A percentile compares a stretch with the other conserved stretches of the same genome.
Evolutionary conservation across 2,888 invertebrate genomes (phyloP).

Genomic region (Chironomus tentans): DNA sequence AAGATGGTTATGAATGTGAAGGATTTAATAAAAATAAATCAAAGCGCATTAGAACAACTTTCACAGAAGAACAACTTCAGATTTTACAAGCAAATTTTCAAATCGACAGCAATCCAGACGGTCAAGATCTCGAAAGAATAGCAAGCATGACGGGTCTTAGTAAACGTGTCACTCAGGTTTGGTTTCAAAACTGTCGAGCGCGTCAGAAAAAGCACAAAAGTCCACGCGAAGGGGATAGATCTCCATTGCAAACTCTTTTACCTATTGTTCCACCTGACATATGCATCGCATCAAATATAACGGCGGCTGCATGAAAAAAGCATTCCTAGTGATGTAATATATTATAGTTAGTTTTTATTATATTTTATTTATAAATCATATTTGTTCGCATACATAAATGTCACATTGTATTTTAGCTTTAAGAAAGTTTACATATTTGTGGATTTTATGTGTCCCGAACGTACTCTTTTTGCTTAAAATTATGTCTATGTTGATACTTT

Average conservation of each 20-base stretch:
- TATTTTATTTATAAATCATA: no score
- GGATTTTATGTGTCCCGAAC: no score
- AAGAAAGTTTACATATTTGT: no score
- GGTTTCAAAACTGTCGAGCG: constrained; percentile 88
- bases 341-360: neutral
- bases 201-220: constrained; percentile 62
- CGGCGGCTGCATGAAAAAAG: constrained; percentile 22
- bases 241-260: constrained; percentile 14
- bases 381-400: no score
- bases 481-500: no score
- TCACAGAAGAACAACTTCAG: constrained; percentile 89
- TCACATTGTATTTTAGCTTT: no score
- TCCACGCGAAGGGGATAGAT: constrained; percentile 12
- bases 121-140: constrained; percentile 87
- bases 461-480: no score
- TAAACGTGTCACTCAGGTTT: constrained; percentile 81
- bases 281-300: constrained; percentile 8
- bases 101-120: constrained; percentile 89
- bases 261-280: constrained; percentile 23
- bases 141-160: constrained; percentile 87
- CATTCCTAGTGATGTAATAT: neutral
- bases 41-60: constrained; percentile 87
- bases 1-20: constrained; percentile 83
- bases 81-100: constrained; percentile 90
- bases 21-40: constrained; percentile 90